phyloP scores from a whole-genome alignment of 2,113 vertebrate genomes.

The Chlamydotis undulata region DNA sequence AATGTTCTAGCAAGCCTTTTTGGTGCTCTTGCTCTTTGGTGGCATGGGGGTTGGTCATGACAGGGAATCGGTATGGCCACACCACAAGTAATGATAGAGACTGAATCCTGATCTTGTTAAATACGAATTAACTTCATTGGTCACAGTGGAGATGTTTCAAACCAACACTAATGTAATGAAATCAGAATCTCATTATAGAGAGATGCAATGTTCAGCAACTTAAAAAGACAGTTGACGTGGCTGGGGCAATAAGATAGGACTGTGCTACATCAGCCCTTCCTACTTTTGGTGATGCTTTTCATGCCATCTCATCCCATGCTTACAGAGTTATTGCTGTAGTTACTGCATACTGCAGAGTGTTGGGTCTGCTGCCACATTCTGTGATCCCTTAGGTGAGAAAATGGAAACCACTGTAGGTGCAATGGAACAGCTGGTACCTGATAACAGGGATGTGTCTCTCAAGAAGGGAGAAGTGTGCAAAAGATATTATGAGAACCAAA shows the following conservation, averaged over 20 bases:
- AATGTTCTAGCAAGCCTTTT: background rate
- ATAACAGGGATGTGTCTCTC: background rate
- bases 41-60: background rate
- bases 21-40: background rate
- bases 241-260: background rate
- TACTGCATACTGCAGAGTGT: background rate
- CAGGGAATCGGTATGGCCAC: background rate
- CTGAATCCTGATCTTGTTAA: background rate
- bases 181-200: background rate
- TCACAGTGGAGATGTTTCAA: background rate
- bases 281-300: background rate
- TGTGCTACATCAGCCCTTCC: background rate
- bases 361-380: background rate
- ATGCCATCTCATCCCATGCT: background rate
- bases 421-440: background rate
- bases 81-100: rapidly evolving
- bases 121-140: background rate
- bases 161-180: background rate
- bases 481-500: background rate
- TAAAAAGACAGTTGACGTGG: background rate
- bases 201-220: background rate
- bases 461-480: background rate
- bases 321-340: background rate
- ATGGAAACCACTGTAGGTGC: background rate
- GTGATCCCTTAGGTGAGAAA: background rate